These are phyloP conservation scores for Microtus ochrogaster DNA, from an alignment of 2,113 vertebrate species.

Conservation along the genomic window DNA sequence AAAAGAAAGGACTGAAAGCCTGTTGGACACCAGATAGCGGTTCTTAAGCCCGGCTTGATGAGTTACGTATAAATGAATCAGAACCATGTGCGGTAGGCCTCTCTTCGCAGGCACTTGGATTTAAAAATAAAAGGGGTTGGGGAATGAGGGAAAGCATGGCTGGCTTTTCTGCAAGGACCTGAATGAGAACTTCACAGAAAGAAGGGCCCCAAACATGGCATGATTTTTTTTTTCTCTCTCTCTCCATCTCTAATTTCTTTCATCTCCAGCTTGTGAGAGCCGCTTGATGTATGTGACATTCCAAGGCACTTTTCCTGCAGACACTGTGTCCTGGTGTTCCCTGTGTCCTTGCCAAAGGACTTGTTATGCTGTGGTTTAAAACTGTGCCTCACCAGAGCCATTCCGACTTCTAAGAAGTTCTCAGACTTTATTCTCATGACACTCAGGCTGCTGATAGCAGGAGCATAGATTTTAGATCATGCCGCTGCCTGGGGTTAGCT, in stretches of 20 bases:
- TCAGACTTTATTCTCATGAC: constrained; percentile 49
- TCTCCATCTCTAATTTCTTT: constrained; percentile 64
- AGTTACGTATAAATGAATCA: constrained; percentile 78
- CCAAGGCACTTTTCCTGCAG: constrained; percentile 48
- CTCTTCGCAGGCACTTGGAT: constrained; percentile 53
- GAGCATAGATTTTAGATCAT: background rate
- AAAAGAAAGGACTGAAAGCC: constrained; percentile 13
- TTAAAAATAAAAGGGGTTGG: constrained; percentile 65
- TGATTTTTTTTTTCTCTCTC: background rate
- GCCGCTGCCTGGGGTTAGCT: background rate
- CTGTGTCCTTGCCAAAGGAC: constrained; percentile 63
- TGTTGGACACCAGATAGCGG: constrained; percentile 66
- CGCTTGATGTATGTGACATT: constrained; percentile 59
- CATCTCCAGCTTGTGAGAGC: constrained; percentile 55
- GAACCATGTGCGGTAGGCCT: constrained; percentile 69
- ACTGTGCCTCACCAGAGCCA: constrained; percentile 65
- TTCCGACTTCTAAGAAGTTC: constrained; percentile 64
- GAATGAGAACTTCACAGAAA: constrained; percentile 64
- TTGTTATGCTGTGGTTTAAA: constrained; percentile 68
- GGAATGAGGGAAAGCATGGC: background rate
- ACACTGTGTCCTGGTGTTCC: constrained; percentile 56
- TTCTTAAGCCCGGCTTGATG: constrained; percentile 70
- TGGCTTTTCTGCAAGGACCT: constrained; percentile 48
- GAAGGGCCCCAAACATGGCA: constrained; percentile 49
- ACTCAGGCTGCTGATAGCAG: constrained; percentile 23